A percentile compares a stretch with the other conserved stretches of the same genome.
phyloP scores from a whole-genome alignment of 2,113 vertebrate species.

The Lagopus leucura region DNA sequence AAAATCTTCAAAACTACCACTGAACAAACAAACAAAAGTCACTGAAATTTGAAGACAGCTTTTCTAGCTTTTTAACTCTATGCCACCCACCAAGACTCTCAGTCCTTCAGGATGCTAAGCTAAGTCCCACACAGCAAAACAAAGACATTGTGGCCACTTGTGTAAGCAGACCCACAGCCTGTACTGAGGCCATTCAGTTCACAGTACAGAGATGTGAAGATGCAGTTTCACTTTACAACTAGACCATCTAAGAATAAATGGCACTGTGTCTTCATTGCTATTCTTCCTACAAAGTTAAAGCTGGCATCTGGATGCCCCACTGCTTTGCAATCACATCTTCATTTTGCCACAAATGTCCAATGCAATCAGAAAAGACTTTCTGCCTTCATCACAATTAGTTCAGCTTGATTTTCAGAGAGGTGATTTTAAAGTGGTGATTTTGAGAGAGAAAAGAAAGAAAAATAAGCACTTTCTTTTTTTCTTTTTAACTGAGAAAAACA shows the following conservation, averaged over 20 bases:
- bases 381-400: background rate
- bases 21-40: background rate
- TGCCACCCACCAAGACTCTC: background rate
- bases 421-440: background rate
- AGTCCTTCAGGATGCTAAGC: accelerated
- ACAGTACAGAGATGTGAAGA: background rate
- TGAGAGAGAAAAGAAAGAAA: background rate
- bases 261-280: background rate
- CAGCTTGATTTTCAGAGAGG: background rate
- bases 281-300: background rate
- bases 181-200: background rate
- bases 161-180: background rate
- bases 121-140: background rate
- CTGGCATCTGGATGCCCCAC: background rate
- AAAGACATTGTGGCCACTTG: background rate
- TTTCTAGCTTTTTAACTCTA: background rate
- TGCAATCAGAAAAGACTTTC: background rate
- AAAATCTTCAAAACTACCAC: background rate
- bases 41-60: background rate
- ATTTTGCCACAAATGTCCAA: background rate
- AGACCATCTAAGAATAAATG: background rate
- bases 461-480: background rate
- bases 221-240: background rate
- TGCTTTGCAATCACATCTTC: background rate
- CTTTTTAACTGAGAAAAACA: background rate